These are phyloP conservation scores for Artibeus jamaicensis DNA, from an alignment of 2,797 vertebrate species.

Conservation along the genomic window DNA sequence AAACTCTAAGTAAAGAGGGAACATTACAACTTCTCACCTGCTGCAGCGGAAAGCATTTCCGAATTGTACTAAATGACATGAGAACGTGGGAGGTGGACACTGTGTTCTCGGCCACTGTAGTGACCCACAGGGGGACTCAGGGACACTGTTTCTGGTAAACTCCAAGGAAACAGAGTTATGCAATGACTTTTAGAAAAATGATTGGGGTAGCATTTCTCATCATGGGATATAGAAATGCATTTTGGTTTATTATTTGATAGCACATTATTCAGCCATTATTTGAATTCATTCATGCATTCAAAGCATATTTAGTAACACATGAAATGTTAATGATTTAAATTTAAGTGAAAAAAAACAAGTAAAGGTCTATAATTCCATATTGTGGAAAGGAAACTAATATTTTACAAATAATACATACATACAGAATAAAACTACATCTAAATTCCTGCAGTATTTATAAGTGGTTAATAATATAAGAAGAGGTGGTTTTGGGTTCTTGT, in stretches of 20 bases:
- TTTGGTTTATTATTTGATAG: not conserved
- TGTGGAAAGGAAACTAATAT: not conserved
- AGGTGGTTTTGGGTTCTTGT: not conserved
- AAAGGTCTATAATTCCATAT: not conserved
- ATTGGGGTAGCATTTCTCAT: not conserved
- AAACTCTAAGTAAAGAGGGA: not conserved
- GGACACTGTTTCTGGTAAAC: not conserved
- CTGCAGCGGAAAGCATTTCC: not conserved
- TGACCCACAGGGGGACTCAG: not conserved
- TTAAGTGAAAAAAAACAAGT: not conserved
- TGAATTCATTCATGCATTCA: not conserved
- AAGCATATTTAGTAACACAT: not conserved
- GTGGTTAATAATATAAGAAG: not conserved
- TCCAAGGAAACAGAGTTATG: not conserved
- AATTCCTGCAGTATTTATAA: not conserved
- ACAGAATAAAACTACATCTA: not conserved
- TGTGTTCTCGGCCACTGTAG: not conserved
- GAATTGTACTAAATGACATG: not conserved
- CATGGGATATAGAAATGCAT: not conserved
- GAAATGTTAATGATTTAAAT: not conserved
- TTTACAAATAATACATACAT: not conserved
- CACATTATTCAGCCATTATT: not conserved
- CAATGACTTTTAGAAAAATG: not conserved
- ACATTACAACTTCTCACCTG: not conserved
- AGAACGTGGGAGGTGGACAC: rapidly evolving